Evolutionary conservation across 2,113 vertebrate genomes (phyloP).

Genomic region (Barnardius zonarius): DNA sequence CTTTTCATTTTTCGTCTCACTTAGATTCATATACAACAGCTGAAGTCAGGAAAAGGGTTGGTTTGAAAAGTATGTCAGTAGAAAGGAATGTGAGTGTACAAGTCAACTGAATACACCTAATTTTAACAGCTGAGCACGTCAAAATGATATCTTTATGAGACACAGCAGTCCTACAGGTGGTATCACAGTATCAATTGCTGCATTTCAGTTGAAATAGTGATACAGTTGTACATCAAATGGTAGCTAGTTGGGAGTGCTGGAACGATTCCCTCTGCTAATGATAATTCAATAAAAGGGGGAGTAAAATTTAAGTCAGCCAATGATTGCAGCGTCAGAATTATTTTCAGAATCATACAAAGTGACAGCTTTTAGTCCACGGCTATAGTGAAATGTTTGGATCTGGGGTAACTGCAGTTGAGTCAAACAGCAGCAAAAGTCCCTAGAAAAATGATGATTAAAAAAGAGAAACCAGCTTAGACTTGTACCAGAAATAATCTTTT

Average conservation of each 20-base stretch:
- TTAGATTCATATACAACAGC: neutral
- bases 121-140: neutral
- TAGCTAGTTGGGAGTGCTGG: neutral
- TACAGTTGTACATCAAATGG: neutral
- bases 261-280: neutral
- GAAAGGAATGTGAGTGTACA: neutral
- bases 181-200: neutral
- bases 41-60: neutral
- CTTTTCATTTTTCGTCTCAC: neutral
- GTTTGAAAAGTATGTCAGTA: neutral
- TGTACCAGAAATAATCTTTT: neutral
- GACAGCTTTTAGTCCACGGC: neutral
- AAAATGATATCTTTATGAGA: neutral
- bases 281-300: neutral
- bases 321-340: neutral
- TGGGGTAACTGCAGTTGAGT: neutral
- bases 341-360: neutral
- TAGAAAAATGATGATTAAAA: neutral
- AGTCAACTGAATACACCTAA: neutral
- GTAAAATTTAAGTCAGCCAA: neutral
- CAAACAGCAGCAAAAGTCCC: neutral
- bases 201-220: neutral
- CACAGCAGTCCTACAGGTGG: neutral
- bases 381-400: neutral
- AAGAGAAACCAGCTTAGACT: neutral